A percentile compares a stretch with the other conserved stretches of the same genome.
Evolutionary conservation across 2,888 invertebrate species (phyloP).

Genomic region (Xylophagus ater): DNA sequence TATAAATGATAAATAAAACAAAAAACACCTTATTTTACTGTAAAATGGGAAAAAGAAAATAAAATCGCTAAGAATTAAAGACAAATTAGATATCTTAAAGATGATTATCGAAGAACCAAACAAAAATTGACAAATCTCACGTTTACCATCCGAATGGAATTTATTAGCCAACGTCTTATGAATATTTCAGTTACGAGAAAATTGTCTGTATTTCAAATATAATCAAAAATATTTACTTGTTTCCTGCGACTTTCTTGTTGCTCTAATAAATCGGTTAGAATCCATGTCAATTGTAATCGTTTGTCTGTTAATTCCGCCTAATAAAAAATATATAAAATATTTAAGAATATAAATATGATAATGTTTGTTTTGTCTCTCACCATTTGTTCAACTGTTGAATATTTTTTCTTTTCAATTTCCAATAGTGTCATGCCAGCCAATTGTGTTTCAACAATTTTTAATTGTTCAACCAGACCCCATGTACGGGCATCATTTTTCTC

Average conservation of each 20-base stretch:
- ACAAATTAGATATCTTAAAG: too few species aligned
- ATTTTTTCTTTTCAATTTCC: constrained; percentile 58
- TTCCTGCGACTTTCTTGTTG: constrained; percentile 54
- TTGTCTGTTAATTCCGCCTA: constrained; percentile 57
- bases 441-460: constrained; percentile 58
- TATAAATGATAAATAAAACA: too few species aligned
- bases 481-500: constrained; percentile 63
- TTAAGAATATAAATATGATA: constrained; percentile 2
- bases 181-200: too few species aligned
- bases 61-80: too few species aligned
- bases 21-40: too few species aligned
- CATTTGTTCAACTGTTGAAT: constrained; percentile 55
- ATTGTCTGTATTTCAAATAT: too few species aligned
- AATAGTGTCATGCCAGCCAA: constrained; percentile 58
- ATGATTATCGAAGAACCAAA: too few species aligned
- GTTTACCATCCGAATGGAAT: too few species aligned
- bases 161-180: too few species aligned
- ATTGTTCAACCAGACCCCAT: constrained; percentile 67
- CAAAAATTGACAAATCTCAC: too few species aligned
- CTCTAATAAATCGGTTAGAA: constrained; percentile 55
- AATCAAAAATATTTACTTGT: constrained; percentile 12
- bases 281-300: constrained; percentile 52
- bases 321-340: constrained; percentile 17
- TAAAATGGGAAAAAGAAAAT: too few species aligned
- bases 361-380: constrained; percentile 31